phyloP scores from a whole-genome alignment of 2,797 vertebrate genomes.

The Schizopygopsis pylzovi region DNA sequence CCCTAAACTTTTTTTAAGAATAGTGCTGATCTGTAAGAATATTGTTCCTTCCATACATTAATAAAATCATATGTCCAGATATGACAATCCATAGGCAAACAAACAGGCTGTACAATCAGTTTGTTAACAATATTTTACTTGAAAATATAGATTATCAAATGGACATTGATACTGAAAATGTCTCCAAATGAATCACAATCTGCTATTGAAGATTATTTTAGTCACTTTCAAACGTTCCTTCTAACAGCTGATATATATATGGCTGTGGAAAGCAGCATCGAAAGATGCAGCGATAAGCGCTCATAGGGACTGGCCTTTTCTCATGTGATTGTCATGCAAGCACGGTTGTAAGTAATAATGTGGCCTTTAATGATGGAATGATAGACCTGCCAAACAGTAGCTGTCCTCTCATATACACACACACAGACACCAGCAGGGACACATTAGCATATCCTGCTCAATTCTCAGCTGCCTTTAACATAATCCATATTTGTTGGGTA shows the following conservation, averaged over 20 bases:
- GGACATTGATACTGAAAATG: background rate
- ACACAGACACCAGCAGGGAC: conserved; percentile 88
- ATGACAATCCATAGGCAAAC: background rate
- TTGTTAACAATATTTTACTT: background rate
- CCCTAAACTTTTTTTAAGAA: too few relatives aligned
- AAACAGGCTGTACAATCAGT: background rate
- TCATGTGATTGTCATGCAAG: conserved; percentile 97
- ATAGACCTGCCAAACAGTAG: conserved; percentile 99
- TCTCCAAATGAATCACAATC: background rate
- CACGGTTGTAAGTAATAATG: conserved; percentile 99
- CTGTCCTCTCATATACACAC: conserved; percentile 77
- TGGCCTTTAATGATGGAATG: conserved; percentile 99
- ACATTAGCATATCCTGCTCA: conserved; percentile 99
- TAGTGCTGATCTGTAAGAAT: background rate
- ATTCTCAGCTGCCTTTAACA: conserved; percentile 97
- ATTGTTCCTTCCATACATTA: background rate
- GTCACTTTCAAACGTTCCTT: conserved; percentile 60
- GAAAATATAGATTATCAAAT: too few relatives aligned
- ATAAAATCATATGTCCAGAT: background rate
- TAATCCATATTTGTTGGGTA: conserved; percentile 99
- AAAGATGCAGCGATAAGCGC: conserved; percentile 79
- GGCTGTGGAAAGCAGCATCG: conserved; percentile 61
- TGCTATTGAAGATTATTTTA: background rate
- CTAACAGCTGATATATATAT: conserved; percentile 65
- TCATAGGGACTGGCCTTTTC: conserved; percentile 80